Evolutionary conservation across 1,140 invertebrate species (phyloP), one percentile per base, ranked within the genome.

Genomic region (Chelonus insularis): DNA sequence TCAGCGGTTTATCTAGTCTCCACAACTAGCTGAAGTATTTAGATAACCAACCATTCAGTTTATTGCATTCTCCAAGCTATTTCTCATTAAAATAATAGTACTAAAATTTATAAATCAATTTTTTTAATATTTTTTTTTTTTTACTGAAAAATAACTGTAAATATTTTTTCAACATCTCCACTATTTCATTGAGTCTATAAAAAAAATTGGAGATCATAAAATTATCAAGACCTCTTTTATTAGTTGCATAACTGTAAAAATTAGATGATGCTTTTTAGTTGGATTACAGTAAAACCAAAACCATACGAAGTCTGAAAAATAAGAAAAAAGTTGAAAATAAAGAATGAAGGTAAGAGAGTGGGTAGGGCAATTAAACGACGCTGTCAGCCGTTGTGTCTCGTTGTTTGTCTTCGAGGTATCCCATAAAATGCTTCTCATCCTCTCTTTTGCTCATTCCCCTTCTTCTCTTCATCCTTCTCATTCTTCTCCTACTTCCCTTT

Each of bases 331-430:
- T 20, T 8, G 4, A 25, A 32, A 43, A 32, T 29, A 14, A 52
- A 57, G 61, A 32, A 57, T 45, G 61, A 65, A 61, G 51, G 55
- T 51, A 57, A 64, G 61, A 62, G 55, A 56, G 36, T 41, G 64
- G 65, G 62, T 59, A 65, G 68, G 73, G 71, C 72, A 74, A 74
- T 74, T 74, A 74, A 73, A 65, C 70, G 70, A 70, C 69, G 71
- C 72, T 72, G 70, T 73, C 71, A 73, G 69, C 65, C 72, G 70
- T 73, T 73, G 72, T 72, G 70, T 74, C 72, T 74, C 72, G 71
- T 69, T 74, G 72, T 73, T 74, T 73, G 72, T 73, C 72, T 74
- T 73, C 70, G 70, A 67, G 72, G 66, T 73, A 71, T 65, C 71
- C 70, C 70, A 73, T 74, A 65, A 65, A 65, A 65, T 62, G 41